Conservation (phyloP, 2,797 vertebrate species). For the Megalops cyprinoides region DNA sequence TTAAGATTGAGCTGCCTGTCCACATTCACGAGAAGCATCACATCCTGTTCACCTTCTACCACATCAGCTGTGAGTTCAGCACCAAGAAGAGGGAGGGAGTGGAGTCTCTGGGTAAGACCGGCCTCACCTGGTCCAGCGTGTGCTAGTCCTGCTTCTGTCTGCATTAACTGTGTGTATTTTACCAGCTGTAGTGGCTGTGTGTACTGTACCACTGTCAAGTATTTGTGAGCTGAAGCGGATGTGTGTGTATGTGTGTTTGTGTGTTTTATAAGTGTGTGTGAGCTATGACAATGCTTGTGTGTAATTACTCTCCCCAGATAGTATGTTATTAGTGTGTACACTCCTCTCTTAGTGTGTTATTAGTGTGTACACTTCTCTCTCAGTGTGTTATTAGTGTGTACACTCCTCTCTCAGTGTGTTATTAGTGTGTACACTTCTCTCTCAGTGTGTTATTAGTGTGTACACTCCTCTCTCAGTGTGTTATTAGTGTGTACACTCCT, state of each 20-base stretch:
- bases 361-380: no score
- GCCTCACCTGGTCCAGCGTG: neutral
- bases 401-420: neutral
- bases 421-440: neutral
- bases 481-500: no score
- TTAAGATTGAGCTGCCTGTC: slow-evolving; percentile 94
- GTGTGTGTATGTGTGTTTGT: slow-evolving; percentile 26
- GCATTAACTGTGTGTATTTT: no score
- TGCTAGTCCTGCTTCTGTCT: no score
- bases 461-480: no score
- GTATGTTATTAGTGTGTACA: no score
- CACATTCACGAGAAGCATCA: slow-evolving; percentile 95
- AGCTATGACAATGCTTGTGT: no score
- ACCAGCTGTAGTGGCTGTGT: no score
- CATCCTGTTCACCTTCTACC: slow-evolving; percentile 94
- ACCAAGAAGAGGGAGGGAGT: slow-evolving; percentile 91
- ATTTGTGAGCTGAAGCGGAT: no score
- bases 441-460: slow-evolving; percentile 89
- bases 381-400: neutral
- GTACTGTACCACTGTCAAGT: no score
- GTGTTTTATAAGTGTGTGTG: slow-evolving; percentile 17
- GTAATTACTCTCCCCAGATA: no score
- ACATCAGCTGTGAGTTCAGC: slow-evolving; percentile 96
- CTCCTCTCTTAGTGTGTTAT: no score
- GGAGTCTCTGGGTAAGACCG: slow-evolving; percentile 84